A percentile compares a stretch with the other conserved stretches of the same genome.
phyloP scores from a whole-genome alignment of 2,888 invertebrate genomes.

The Cyrtodaria siliqua region DNA sequence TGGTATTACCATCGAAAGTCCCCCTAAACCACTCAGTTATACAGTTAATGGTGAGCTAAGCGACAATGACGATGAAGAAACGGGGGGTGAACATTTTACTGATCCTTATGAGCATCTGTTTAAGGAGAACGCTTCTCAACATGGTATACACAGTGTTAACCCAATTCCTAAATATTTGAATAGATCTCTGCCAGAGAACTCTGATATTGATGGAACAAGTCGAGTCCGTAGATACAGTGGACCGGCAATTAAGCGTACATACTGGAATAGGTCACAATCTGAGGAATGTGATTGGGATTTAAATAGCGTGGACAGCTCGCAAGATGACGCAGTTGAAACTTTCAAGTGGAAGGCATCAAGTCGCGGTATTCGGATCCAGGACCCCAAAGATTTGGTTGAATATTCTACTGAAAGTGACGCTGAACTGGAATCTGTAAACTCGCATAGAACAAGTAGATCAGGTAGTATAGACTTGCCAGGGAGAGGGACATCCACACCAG shows the following conservation, averaged over 20 bases:
- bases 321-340: conserved; percentile 40
- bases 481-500: conserved; percentile 33
- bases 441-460: neutral
- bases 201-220: neutral
- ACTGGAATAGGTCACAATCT: neutral
- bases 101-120: conserved; percentile 8
- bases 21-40: neutral
- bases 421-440: conserved; percentile 26
- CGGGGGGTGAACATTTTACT: neutral
- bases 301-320: conserved; percentile 29
- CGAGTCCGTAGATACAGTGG: too few relatives aligned
- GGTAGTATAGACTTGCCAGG: neutral
- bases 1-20: conserved; percentile 49
- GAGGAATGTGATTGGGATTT: conserved; percentile 27
- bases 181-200: neutral
- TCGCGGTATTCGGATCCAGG: conserved; percentile 42
- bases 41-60: too few relatives aligned
- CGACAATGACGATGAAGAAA: neutral
- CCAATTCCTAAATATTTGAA: too few relatives aligned
- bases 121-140: too few relatives aligned
- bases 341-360: conserved; percentile 46
- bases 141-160: too few relatives aligned
- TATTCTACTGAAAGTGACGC: conserved; percentile 42
- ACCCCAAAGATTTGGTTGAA: conserved; percentile 31
- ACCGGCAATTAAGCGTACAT: too few relatives aligned